Conservation (phyloP, 2,888 invertebrate species). For the Podabrus alpinus region DNA sequence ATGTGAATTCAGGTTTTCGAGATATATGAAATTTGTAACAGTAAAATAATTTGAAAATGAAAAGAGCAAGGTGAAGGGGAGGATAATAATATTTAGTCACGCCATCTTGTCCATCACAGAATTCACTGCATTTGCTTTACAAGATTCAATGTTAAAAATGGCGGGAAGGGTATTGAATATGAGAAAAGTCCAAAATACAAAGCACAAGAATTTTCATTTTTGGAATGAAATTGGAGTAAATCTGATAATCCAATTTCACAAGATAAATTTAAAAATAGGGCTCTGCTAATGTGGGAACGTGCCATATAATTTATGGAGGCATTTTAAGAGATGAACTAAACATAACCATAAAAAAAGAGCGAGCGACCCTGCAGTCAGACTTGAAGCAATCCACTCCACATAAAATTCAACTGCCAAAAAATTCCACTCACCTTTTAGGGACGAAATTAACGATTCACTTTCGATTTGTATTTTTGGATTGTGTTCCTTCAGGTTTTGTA, state of each 20-base stretch:
- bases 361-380: not conserved
- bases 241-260: not conserved
- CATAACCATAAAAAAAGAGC: not conserved
- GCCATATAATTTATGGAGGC: not conserved
- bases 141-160: too few relatives aligned
- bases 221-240: too few relatives aligned
- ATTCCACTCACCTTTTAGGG: slow-evolving; percentile 71
- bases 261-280: not conserved
- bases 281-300: not conserved
- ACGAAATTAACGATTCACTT: slow-evolving; percentile 75
- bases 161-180: too few relatives aligned
- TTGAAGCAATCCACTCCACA: not conserved
- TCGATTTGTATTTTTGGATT: slow-evolving; percentile 68
- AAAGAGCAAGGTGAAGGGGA: too few relatives aligned
- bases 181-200: too few relatives aligned
- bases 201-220: too few relatives aligned
- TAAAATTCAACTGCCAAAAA: not conserved
- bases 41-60: too few relatives aligned
- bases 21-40: too few relatives aligned
- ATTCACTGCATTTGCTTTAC: too few relatives aligned
- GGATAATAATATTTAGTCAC: too few relatives aligned
- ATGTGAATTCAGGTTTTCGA: too few relatives aligned
- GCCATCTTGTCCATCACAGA: too few relatives aligned
- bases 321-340: not conserved
- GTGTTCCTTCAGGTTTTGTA: slow-evolving; percentile 69